Base-by-base conservation (phyloP, 2,888 invertebrate species). In the Scaptodrosophila latifasciaeformis region DNA sequence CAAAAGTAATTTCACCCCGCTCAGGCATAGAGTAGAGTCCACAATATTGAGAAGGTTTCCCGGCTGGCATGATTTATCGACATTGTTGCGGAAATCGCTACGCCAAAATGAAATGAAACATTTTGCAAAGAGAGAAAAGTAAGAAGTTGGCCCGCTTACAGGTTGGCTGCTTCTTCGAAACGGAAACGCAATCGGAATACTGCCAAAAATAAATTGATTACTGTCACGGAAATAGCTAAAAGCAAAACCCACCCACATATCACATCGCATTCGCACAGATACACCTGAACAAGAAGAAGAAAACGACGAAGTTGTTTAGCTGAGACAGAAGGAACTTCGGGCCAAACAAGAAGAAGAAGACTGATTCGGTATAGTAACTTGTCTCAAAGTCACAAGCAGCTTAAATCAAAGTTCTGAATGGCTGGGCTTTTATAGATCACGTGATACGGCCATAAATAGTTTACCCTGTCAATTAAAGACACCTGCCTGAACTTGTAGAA, bases 171-270 rank as follows among this genome's bases (percentile, higher is more conserved):
- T 59, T 57, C n/a, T 29, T 27, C 29, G 57, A 46, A 72, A 46
- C 67, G 81, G 75, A 79, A 79, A 79, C 81, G 80, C 71, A 78
- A 76, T 78, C 76, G 76, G 76, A 65, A 70, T 60, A 74, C 81
- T 81, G 81, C 78, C 81, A 82, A 80, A 84, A 84, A 84, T 84
- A 84, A 84, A 84, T 84, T 84, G 84, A 84, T 84, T 84, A 84
- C 83, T 84, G 84, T 84, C 84, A 84, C 84, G 84, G 84, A 84
- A 84, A 83, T 84, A 81, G 78, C 82, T 67, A 61, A 57, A 43
- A 66, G 60, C 57, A 43, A 48, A 47, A 19, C 31, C 19, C 34
- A 46, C 40, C 40, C 49, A 51, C 39, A 40, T 39, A 44, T 9
- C 15, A 57, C 15, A 24, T 24, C 24, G 39, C 30, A 50, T 29